Evolutionary conservation across 2,888 invertebrate species (phyloP), one percentile per base, ranked within the genome.

Genomic region (Parasteatoda lunata): DNA sequence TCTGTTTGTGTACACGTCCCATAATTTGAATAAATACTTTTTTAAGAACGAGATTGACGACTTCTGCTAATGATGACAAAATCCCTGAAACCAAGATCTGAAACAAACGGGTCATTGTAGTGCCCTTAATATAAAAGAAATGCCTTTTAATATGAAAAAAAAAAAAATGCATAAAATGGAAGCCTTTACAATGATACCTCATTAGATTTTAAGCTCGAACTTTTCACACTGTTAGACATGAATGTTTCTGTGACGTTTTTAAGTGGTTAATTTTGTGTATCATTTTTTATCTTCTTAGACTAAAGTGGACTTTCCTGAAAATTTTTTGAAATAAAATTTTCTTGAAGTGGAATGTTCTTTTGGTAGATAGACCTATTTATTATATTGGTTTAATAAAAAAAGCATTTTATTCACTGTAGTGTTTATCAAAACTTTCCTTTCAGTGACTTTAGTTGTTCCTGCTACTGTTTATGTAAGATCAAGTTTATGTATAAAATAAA

Each of bases 101-200:
- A 82, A 82, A 77, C 73, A 83, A 79, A 88, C 88, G 88, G 88
- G 88, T 88, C 83, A 76, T 78, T 83, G 78, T 81, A 81, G 83
- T 83, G 88, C 83, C 83, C 88, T 81, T 81, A 79, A 72, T 68
- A 78, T 75, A 81, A 81, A 87, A 81, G 75, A 87, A 75, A 88
- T 88, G 88, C 88, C 88, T 88, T 88, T 88, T 88, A 81, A 86
- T 81, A 80, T 70, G 66, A 78, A 76, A 59, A 75, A 82, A 59
- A 75, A 82, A 78, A 77, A 78, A 47, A 73, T 73, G 64, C 68
- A 48, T 82, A 76, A 83, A 78, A n/a, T 30, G 30, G 9, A 88
- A 88, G 88, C 88, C 88, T 88, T 88, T 83, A 83, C 81, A 88
- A 83, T 83, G 81, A 88, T 88, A 88, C 88, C 88, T 88, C 88